Evolutionary conservation across 2,888 invertebrate genomes (phyloP).

Genomic region (Eupithecia tripunctaria): DNA sequence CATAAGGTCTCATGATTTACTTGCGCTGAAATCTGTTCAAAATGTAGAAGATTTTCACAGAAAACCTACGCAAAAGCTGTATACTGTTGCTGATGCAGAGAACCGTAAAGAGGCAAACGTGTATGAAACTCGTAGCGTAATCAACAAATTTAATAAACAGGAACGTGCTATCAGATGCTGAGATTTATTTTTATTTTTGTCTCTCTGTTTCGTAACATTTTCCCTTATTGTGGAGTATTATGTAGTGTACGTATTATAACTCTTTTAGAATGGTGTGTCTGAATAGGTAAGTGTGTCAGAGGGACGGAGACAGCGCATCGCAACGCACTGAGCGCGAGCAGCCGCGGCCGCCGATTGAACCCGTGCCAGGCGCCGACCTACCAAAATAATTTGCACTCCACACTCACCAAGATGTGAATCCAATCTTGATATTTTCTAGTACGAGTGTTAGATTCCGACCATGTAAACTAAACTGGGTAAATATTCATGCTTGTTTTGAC

Average conservation of each 20-base stretch:
- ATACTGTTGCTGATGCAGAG: not conserved
- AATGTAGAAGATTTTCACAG: conserved; percentile 27
- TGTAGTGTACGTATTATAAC: not conserved
- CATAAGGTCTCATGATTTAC: conserved; percentile 55
- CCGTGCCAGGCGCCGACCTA: conserved; percentile 73
- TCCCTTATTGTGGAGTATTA: not conserved
- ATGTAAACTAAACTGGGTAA: conserved; percentile 16
- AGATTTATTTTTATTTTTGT: conserved; percentile 5
- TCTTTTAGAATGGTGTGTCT: not conserved
- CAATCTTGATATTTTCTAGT: conserved; percentile 52
- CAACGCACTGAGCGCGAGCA: conserved; percentile 57
- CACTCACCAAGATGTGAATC: conserved; percentile 55
- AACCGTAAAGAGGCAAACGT: conserved; percentile 36
- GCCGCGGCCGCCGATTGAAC: conserved; percentile 64
- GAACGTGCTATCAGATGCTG: conserved; percentile 16
- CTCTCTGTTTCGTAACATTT: conserved; percentile 47
- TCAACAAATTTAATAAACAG: conserved; percentile 40
- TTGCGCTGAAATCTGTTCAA: conserved; percentile 42
- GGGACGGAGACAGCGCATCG: conserved; percentile 50
- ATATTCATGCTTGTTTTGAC: not conserved
- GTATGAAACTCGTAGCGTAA: conserved; percentile 28
- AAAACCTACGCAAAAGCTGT: conserved; percentile 29
- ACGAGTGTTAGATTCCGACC: conserved; percentile 55
- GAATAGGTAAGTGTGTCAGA: conserved; percentile 55
- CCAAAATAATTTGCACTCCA: conserved; percentile 77